Evolutionary conservation across 2,797 vertebrate species (phyloP).

Genomic region (Naso thynnoides): DNA sequence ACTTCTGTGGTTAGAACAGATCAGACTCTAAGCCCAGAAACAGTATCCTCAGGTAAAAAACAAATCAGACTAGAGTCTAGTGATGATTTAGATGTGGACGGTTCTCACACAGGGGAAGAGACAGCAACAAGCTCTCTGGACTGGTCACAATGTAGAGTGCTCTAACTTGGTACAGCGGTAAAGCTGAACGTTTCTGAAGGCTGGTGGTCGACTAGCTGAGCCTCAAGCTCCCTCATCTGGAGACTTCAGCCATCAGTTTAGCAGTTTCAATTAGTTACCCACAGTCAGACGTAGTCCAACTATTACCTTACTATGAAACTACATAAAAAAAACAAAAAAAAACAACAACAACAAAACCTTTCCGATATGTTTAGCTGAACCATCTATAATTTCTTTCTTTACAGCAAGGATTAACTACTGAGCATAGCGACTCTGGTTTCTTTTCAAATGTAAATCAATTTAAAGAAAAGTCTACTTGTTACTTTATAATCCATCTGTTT

Average conservation of each 20-base stretch:
- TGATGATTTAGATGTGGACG: slow-evolving; percentile 21
- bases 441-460: background rate
- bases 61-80: background rate
- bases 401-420: background rate
- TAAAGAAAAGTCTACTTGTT: background rate
- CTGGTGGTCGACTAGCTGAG: slow-evolving; percentile 40
- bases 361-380: background rate
- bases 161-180: slow-evolving; percentile 46
- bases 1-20: background rate
- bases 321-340: too few relatives aligned
- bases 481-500: background rate
- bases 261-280: background rate
- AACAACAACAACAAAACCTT: too few relatives aligned
- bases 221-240: slow-evolving; percentile 77
- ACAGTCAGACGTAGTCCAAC: slow-evolving; percentile 5
- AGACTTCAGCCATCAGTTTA: slow-evolving; percentile 43
- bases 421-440: background rate
- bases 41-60: background rate
- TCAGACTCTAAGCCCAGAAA: background rate
- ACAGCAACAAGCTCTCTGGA: slow-evolving; percentile 31
- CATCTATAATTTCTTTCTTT: background rate
- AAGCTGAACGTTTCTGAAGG: slow-evolving; percentile 15
- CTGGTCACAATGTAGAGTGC: slow-evolving; percentile 8
- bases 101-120: slow-evolving; percentile 19
- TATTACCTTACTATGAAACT: too few relatives aligned